Base-by-base conservation (phyloP, 2,888 invertebrate species). In the Callyntrura guangdongensis region DNA sequence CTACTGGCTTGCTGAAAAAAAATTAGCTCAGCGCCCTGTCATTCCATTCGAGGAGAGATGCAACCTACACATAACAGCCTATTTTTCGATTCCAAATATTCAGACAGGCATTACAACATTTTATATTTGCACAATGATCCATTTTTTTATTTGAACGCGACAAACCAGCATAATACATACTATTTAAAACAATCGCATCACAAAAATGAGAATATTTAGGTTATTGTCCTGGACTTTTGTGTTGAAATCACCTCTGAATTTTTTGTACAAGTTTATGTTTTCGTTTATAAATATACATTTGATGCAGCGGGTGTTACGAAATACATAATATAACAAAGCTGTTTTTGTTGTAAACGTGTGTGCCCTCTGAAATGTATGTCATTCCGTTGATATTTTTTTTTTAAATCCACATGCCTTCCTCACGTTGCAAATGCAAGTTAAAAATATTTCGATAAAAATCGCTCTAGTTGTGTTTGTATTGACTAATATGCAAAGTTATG, bases 221-320 rank as follows among this genome's bases (percentile, higher is more conserved):
- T 61, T 82, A 82, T 82, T 82, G 82, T 82, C 82, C 82, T 82
- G 82, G 82, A 82, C 61, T 82, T 22, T 27, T 82, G 61, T 82
- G 22, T 27, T 27, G 56, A 79, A 56, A 27, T 22, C 36, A 36
- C 3, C 36, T 36, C 36, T n/a, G n/a, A 36, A 6, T 17, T 56
- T 14, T 56, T 1, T 3, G n/a, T 8, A 56, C 17, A 56, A 2
- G 17, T n/a, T 56, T 17, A 56, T 56, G 4, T 56, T 56, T 56
- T 56, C 56, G 2, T 8, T 56, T 56, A 4, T 36, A 2, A 36
- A 36, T 36, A 36, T 36, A 36, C 6, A 36, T n/a, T n/a, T 6
- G 36, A 36, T 36, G 6, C 6, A 6, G 36, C 6, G 36, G 6
- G 36, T 36, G 6, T 36, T 36, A 36, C 53, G n/a, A 53, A 53